These are phyloP conservation scores for Blera fallax DNA, from an alignment of 2,888 invertebrate species.

Conservation along the genomic window DNA sequence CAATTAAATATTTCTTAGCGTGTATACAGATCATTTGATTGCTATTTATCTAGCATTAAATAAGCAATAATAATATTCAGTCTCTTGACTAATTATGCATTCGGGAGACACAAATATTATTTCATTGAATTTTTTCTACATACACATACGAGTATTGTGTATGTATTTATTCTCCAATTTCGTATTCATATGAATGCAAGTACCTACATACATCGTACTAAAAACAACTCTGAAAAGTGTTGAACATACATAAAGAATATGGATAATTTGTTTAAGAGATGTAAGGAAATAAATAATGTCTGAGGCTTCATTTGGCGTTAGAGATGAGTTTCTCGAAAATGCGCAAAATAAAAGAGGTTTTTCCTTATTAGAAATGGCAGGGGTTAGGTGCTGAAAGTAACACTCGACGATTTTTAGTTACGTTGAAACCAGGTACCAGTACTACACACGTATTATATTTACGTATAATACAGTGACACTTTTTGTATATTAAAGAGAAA, in stretches of 20 bases:
- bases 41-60: constrained; percentile 4
- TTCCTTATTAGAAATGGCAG: neutral
- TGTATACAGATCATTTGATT: neutral
- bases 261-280: neutral
- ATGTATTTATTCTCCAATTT: neutral
- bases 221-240: neutral
- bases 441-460: too few relatives aligned
- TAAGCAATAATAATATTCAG: neutral
- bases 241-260: neutral
- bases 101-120: neutral
- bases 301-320: too few relatives aligned
- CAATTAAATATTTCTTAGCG: neutral
- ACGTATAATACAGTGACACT: too few relatives aligned
- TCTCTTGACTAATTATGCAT: constrained; percentile 15
- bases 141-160: too few relatives aligned
- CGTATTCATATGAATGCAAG: neutral
- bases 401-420: neutral
- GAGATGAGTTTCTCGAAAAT: neutral
- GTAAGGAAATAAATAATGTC: neutral
- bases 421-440: too few relatives aligned
- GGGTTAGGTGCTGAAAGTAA: neutral
- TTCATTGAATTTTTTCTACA: neutral
- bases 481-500: too few relatives aligned
- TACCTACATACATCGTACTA: neutral
- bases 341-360: neutral